Evolutionary conservation across 1,140 invertebrate genomes (phyloP), one percentile per base, ranked within the genome.

Genomic region (Drosophila gunungcola): DNA sequence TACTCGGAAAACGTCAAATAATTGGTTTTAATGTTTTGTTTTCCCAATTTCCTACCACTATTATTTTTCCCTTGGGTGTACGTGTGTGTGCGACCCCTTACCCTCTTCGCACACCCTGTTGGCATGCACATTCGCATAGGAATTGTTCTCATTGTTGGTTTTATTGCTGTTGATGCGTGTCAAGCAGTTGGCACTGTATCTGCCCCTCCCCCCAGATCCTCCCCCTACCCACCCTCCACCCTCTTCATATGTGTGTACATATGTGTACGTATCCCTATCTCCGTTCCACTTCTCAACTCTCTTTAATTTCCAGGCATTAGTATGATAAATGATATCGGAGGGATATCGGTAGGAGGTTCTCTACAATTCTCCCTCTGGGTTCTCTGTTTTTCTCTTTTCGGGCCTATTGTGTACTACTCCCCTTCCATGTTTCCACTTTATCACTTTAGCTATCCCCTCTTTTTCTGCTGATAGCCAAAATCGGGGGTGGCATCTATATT

Each of bases 301-400:
- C 36, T 73, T 78, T 74, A 78, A 79, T 78, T 78, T 79, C 58
- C 75, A 55, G 62, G 70, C 78, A 78, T 80, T 78, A 78, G 63
- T 69, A 74, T 79, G 78, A 80, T 80, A 80, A 80, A 78, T 79
- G 70, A 80, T 78, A 79, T 78, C 69, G 42, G 29, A 53, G 60
- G 60, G 49, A 52, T 34, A 62, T 57, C 55, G 55, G 55, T 32
- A 34, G 42, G 51, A 38, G 39, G 39, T 32, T 42, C 53, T 45
- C 57, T 29, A 11, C 41, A n/a, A 25, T 25, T 36, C 56, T 43
- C 45, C 10, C 46, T 13, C 25, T 34, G 11, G 13, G n/a, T 29
- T 38, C 13, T 48, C 16, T 9, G 27, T 48, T 34, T 46, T 13
- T 11, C 27, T 46, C 25, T 38, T 51, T 49, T 51, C 3, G 29